A percentile compares a stretch with the other conserved stretches of the same genome.
Evolutionary conservation across 2,888 invertebrate species (phyloP).

Genomic region (Ochlodes sylvanus): DNA sequence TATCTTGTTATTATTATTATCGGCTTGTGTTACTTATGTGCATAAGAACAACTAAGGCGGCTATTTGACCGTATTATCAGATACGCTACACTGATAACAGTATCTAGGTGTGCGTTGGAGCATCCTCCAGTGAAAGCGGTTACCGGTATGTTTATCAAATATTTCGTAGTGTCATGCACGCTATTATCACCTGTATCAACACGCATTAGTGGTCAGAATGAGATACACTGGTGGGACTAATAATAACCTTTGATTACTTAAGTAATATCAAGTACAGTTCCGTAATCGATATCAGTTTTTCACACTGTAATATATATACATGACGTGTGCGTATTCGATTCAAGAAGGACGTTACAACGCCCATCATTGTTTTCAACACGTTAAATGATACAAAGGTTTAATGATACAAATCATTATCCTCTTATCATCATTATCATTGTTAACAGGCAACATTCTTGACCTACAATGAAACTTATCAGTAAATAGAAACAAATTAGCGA

Average conservation of each 20-base stretch:
- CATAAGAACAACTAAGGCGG: constrained; percentile 28
- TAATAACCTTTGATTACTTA: constrained; percentile 10
- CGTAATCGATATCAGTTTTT: constrained; percentile 17
- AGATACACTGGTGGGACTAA: not conserved
- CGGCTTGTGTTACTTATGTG: constrained; percentile 27
- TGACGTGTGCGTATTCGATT: constrained; percentile 13
- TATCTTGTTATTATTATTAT: not conserved
- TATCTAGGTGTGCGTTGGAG: constrained; percentile 42
- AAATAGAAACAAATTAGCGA: not conserved
- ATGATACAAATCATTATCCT: constrained; percentile 15
- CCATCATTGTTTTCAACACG: constrained; percentile 21
- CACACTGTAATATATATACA: not conserved
- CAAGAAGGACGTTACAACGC: constrained; percentile 28
- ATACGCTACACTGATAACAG: constrained; percentile 52
- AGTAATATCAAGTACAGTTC: constrained; percentile 19
- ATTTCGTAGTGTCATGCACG: constrained; percentile 25
- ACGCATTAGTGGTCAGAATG: not conserved
- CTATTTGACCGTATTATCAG: constrained; percentile 40
- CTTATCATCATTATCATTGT: constrained; percentile 11
- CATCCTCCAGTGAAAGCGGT: constrained; percentile 52
- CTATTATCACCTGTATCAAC: constrained; percentile 23
- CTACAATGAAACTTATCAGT: not conserved
- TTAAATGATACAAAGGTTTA: constrained; percentile 1
- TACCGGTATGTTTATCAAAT: constrained; percentile 42
- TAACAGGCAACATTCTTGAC: constrained; percentile 3